A percentile compares a stretch with the other conserved stretches of the same genome.
phyloP scores from a whole-genome alignment of 2,888 invertebrate species.

The Thumatha senex region DNA sequence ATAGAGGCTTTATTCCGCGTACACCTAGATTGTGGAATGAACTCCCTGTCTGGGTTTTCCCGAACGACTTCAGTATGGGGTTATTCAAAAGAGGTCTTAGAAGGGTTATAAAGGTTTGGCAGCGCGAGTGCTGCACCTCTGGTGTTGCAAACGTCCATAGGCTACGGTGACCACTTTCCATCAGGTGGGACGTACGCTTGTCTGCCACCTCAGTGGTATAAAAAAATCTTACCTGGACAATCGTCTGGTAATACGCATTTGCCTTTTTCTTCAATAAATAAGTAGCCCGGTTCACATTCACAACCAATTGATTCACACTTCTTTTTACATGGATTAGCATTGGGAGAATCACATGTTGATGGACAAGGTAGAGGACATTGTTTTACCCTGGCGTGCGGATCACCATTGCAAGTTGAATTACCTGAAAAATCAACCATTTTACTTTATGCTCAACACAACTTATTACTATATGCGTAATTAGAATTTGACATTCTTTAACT shows the following conservation, averaged over 20 bases:
- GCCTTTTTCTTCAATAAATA: conserved; percentile 33
- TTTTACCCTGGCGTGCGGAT: conserved; percentile 40
- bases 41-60: too few species aligned
- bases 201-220: too few species aligned
- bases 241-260: conserved; percentile 42
- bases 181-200: too few species aligned
- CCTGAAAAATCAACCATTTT: not conserved
- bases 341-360: conserved; percentile 43
- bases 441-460: not conserved
- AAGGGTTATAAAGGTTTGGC: too few species aligned
- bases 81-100: too few species aligned
- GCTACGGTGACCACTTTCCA: too few species aligned
- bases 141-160: too few species aligned
- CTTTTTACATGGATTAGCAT: conserved; percentile 36
- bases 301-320: conserved; percentile 41
- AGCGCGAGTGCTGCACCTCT: too few species aligned
- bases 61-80: too few species aligned
- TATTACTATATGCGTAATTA: not conserved
- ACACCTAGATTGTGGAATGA: too few species aligned
- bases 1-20: too few species aligned
- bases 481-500: not conserved
- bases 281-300: conserved; percentile 44
- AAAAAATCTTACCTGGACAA: conserved; percentile 44
- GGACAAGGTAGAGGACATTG: conserved; percentile 45
- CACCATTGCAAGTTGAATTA: conserved; percentile 42